Base-by-base conservation (phyloP, 2,113 vertebrate species). In the Brachionichthys hirsutus region DNA sequence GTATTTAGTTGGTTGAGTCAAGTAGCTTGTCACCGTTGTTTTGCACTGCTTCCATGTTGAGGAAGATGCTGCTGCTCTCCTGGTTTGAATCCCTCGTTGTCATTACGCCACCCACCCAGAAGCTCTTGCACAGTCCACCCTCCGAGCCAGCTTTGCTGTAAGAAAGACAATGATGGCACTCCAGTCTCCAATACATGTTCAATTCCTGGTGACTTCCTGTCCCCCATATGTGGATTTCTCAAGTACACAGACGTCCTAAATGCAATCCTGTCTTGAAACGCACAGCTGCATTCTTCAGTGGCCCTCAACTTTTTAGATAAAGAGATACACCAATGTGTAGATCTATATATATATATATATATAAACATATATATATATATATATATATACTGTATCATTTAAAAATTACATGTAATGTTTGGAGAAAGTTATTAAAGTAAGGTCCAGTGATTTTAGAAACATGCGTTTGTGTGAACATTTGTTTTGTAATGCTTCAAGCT, bases 331-430 rank as follows among this genome's bases (percentile, higher is more conserved):
- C 73, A 22, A 50, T 10, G 48, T 50, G 22, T 50, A 22, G 22
- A 20, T 47, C 83, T 16, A 87, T 91, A 85, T 89, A 88, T 90
- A 82, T 92, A 85, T 87, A 87, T 88, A 90, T 89, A 89, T 35
- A 35, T 35, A 35, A 6, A 35, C 9, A 35, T 35, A 35, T 35
- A 35, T 44, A 84, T 16, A 87, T 91, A 85, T 89, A 87, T 90
- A 82, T 92, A 86, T 88, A 87, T 88, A 90, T 89, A 89, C 82
- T 90, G 87, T 92, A 92, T 89, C 88, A 90, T 90, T 89, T 61
- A 88, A 87, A 87, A 61, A 89, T 82, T 85, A 85, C 67, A 85
- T 92, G 90, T 91, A 88, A 89, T 89, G 90, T 90, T 90, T 91
- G 87, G 85, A 88, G 73, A 86, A 87, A 82, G 76, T 38, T 88